Percentiles rank a stretch among this genome's conserved stretches.
phyloP scores from a whole-genome alignment of 2,113 vertebrate genomes.

The Halcyon malimbica region DNA sequence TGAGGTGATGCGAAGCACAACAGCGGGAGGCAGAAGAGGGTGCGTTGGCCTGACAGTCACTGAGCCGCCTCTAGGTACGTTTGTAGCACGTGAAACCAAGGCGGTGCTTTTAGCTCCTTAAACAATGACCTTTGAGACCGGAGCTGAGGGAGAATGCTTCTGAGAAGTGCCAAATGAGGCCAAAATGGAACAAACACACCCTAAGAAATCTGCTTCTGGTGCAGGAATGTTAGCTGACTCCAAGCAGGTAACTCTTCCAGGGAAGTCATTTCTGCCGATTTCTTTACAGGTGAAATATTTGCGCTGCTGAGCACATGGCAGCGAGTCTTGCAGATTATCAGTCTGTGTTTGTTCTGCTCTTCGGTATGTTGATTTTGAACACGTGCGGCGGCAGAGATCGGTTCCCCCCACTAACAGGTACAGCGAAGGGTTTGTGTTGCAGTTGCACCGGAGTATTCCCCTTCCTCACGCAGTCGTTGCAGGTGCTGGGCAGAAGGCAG shows the following conservation, averaged over 20 bases:
- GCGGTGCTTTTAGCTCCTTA: not conserved
- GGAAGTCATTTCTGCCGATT: not conserved
- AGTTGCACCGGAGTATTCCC: not conserved
- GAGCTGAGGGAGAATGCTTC: not conserved
- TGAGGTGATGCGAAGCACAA: not conserved
- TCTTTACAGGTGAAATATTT: not conserved
- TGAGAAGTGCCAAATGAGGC: not conserved
- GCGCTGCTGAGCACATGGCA: not conserved
- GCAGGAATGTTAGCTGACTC: not conserved
- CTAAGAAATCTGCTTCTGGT: not conserved
- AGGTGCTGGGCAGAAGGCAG: not conserved
- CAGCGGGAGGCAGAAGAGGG: not conserved
- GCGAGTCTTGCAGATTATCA: not conserved
- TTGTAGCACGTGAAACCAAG: not conserved
- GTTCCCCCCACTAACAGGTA: not conserved
- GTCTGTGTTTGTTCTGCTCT: not conserved
- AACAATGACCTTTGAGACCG: not conserved
- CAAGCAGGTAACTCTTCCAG: not conserved
- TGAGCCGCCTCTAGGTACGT: rapidly evolving
- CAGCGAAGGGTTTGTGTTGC: not conserved
- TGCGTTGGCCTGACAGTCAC: not conserved
- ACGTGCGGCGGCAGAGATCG: not conserved
- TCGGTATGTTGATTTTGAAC: not conserved
- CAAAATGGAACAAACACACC: not conserved
- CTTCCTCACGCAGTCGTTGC: not conserved